A percentile compares a stretch with the other conserved stretches of the same genome.
These are phyloP conservation scores for Petrocephalus zakoni DNA, from an alignment of 2,113 vertebrate species.

Conservation along the genomic window DNA sequence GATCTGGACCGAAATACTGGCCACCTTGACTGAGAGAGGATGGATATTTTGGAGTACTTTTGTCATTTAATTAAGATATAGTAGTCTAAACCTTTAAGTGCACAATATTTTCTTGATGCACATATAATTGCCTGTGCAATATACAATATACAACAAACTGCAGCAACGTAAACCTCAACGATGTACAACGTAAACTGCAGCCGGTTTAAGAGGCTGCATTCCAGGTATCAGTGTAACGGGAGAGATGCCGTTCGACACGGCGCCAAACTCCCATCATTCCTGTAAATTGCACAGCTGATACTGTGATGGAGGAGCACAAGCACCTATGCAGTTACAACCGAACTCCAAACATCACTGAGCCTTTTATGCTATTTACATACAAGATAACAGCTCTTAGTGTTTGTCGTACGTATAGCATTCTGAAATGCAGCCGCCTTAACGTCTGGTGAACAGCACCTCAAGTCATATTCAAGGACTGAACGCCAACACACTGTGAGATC, in stretches of 20 bases:
- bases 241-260: background rate
- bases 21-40: background rate
- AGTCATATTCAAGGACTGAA: background rate
- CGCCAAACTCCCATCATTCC: background rate
- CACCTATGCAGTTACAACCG: background rate
- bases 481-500: background rate
- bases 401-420: background rate
- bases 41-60: background rate
- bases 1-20: background rate
- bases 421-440: background rate
- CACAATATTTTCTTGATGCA: background rate
- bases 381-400: background rate
- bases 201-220: background rate
- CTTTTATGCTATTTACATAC: constrained; percentile 4
- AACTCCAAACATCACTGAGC: background rate
- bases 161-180: too few species aligned
- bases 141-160: too few species aligned
- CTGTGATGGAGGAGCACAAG: background rate
- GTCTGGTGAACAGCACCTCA: background rate
- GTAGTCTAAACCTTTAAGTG: background rate
- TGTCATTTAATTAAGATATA: background rate
- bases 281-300: constrained; percentile 11
- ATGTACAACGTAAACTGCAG: background rate
- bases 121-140: background rate
- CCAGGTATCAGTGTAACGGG: background rate